Evolutionary conservation across 2,888 invertebrate genomes (phyloP), one percentile per base, ranked within the genome.

Genomic region (Imbricaverruca yamaguchii): DNA sequence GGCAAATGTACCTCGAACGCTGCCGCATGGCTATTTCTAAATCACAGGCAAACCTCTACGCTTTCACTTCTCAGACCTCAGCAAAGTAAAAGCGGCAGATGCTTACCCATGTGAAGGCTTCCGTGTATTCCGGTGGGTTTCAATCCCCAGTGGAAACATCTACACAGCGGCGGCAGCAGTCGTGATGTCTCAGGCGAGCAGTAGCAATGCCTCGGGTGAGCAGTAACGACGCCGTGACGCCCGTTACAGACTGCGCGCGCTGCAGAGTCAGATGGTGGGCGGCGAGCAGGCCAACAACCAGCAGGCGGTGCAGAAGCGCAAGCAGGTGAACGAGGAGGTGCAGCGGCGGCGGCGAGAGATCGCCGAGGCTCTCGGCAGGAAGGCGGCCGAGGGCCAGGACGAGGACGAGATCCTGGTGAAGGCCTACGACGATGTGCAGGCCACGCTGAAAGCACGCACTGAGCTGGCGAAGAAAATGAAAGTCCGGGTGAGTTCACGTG

Each of bases 381-480:
- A 82, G 88, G 77, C 90, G 90, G 90, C 89, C 18, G 89, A 90
- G 83, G 89, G 91, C 23, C 91, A 93, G 84, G 92, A 93, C 84
- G 93, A 93, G 83, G 92, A 92, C 85, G 89, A 91, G 12, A 88
- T 93, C 3, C 91, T 94, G 86, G 85, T 90, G 69, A 88, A 89
- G 82, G 93, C 94, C 82, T 94, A 93, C 86, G 93, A 92, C 84
- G 92, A 91, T 84, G 92, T 94, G 81, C 92, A 93, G 84, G 92
- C 92, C 83, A 93, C 94, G 86, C 88, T 94, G n/a, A 90, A 91
- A 83, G 90, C 90, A 0, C 93, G 93, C 86, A 92, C 91, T 12
- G 91, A 92, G 80, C 88, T 91, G 13, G 87, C 93, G 61, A 90
- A 92, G 85, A 90, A 90, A 83, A 91, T 91, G 84, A 89, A 91